A percentile compares a stretch with the other conserved stretches of the same genome.
Conservation (phyloP, 2,797 vertebrate genomes). For the Morelia viridis region DNA sequence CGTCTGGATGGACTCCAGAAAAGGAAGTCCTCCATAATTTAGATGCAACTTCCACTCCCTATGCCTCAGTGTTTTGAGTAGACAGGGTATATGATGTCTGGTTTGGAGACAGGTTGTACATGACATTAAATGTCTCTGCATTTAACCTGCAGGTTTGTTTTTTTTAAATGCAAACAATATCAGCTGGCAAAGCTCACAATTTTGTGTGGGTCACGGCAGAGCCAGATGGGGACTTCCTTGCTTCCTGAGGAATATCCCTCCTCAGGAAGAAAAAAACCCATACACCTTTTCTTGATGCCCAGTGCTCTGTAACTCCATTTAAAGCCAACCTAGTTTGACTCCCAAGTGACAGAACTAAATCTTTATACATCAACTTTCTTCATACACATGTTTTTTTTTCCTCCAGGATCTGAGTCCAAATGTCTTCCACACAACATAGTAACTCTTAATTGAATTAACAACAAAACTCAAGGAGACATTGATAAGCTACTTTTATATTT, state of each 20-base stretch:
- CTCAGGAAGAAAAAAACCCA: background rate
- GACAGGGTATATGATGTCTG: background rate
- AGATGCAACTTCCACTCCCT: background rate
- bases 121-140: background rate
- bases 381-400: background rate
- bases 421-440: background rate
- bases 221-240: background rate
- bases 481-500: no score
- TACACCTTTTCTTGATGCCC: background rate
- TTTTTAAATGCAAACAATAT: background rate
- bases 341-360: background rate
- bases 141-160: background rate
- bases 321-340: background rate
- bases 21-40: background rate
- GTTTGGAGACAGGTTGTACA: background rate
- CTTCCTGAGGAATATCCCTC: background rate
- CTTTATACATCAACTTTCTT: background rate
- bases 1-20: background rate
- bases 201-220: background rate
- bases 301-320: background rate
- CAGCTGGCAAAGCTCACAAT: background rate
- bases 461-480: no score
- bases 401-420: background rate
- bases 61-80: background rate
- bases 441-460: no score